phyloP scores from a whole-genome alignment of 64 coral and sea anemone species.

The Dendronephthya gigantea region DNA sequence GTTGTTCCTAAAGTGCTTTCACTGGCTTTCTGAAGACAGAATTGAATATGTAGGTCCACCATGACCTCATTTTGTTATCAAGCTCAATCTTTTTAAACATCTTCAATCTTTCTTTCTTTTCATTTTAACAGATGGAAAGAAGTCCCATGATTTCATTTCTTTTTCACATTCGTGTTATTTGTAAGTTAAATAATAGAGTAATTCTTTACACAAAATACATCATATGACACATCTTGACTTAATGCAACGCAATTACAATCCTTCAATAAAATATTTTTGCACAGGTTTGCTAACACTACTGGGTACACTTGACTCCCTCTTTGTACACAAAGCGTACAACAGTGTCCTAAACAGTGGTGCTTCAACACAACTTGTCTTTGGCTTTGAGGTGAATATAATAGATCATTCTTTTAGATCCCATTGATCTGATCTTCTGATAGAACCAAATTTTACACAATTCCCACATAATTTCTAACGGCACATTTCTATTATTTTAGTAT shows the following conservation, averaged over 20 bases:
- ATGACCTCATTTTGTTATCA: neutral
- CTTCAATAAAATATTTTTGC: neutral
- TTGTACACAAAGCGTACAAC: slow-evolving; percentile 82
- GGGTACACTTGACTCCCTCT: slow-evolving; percentile 64
- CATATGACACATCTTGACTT: too few species aligned
- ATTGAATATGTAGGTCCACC: slow-evolving; percentile 48
- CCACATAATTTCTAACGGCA: neutral
- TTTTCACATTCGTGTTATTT: slow-evolving; percentile 66
- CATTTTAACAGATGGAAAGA: slow-evolving; percentile 63
- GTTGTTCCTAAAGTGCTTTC: slow-evolving; percentile 86
- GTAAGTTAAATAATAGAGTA: neutral
- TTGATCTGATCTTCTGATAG: too few species aligned
- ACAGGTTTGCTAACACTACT: slow-evolving; percentile 52
- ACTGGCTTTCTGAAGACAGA: slow-evolving; percentile 94
- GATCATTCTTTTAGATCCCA: neutral
- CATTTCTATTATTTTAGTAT: slow-evolving; percentile 67
- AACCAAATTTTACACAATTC: neutral
- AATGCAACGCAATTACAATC: neutral
- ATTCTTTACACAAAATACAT: neutral
- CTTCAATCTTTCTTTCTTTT: neutral
- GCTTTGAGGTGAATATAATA: slow-evolving; percentile 72
- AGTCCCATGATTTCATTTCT: slow-evolving; percentile 84
- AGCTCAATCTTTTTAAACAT: neutral
- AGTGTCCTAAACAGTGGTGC: slow-evolving; percentile 84
- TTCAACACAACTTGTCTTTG: slow-evolving; percentile 90